A percentile compares a stretch with the other conserved stretches of the same genome.
These are phyloP conservation scores for Gymnodraco acuticeps DNA, from an alignment of 2,797 vertebrate genomes.

Conservation along the genomic window DNA sequence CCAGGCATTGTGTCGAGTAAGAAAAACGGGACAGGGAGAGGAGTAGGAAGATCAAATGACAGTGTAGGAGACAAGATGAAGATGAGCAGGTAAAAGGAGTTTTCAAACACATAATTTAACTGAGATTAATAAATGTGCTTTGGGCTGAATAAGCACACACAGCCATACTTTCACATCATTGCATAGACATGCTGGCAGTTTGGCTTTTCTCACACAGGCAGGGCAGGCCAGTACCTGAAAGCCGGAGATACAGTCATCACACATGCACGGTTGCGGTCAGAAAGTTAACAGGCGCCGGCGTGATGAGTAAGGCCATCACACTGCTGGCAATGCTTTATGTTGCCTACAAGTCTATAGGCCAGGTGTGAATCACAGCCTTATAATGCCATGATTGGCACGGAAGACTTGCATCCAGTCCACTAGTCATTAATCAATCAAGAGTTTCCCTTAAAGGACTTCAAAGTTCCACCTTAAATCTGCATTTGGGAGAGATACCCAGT, in stretches of 20 bases:
- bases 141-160: conserved; percentile 29
- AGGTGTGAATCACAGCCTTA: conserved; percentile 64
- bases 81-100: conserved; percentile 45
- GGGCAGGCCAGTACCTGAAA: conserved; percentile 77
- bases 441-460: conserved; percentile 12
- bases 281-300: conserved; percentile 48
- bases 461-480: conserved; percentile 9
- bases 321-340: conserved; percentile 54
- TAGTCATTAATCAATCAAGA: conserved; percentile 32
- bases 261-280: conserved; percentile 48
- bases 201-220: conserved; percentile 40
- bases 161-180: conserved; percentile 23
- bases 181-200: not conserved
- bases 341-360: conserved; percentile 60
- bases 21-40: conserved; percentile 25
- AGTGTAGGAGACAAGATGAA: conserved; percentile 41
- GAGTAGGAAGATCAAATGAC: conserved; percentile 57
- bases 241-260: conserved; percentile 64
- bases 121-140: conserved; percentile 46
- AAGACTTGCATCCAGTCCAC: conserved; percentile 3
- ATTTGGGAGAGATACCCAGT: not conserved
- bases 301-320: conserved; percentile 69
- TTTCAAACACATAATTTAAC: conserved; percentile 62
- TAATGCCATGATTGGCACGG: conserved; percentile 55
- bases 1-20: conserved; percentile 48